Percentiles rank a stretch among this genome's conserved stretches.
Conservation (phyloP, 2,797 vertebrate genomes). For the Mareca penelope region DNA sequence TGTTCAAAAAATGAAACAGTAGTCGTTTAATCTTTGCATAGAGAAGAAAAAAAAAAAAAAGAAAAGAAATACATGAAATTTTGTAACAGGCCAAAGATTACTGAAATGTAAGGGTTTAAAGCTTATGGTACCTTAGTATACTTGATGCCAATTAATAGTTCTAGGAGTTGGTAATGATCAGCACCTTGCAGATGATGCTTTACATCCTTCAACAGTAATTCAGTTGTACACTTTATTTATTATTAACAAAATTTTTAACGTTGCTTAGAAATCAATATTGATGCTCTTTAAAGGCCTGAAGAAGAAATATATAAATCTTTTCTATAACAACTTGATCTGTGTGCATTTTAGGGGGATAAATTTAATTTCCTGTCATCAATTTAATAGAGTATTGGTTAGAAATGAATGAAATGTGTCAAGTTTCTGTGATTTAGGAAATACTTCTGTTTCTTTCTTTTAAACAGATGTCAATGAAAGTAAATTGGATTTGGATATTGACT, state of each 20-base stretch:
- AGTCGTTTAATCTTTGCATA: neutral
- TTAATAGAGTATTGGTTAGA: neutral
- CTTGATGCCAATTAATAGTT: neutral
- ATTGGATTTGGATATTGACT: constrained; percentile 60
- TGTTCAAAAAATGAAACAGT: neutral
- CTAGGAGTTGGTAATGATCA: neutral
- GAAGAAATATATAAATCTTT: neutral
- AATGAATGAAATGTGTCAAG: neutral
- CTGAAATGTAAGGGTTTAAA: neutral
- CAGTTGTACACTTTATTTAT: neutral
- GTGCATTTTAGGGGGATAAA: neutral
- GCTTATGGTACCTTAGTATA: neutral
- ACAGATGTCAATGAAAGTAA: constrained; percentile 64
- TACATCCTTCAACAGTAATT: neutral
- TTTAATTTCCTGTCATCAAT: neutral
- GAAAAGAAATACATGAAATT: neutral
- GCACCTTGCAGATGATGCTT: neutral
- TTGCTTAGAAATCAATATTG: neutral
- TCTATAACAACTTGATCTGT: neutral
- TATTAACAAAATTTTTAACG: neutral
- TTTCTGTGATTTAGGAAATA: neutral
- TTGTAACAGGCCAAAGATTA: neutral
- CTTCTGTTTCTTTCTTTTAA: constrained; percentile 51
- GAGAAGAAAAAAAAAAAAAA: neutral
- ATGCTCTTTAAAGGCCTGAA: neutral